Conservation (phyloP, 2,113 vertebrate genomes). For the Cyanoliseus patagonus region DNA sequence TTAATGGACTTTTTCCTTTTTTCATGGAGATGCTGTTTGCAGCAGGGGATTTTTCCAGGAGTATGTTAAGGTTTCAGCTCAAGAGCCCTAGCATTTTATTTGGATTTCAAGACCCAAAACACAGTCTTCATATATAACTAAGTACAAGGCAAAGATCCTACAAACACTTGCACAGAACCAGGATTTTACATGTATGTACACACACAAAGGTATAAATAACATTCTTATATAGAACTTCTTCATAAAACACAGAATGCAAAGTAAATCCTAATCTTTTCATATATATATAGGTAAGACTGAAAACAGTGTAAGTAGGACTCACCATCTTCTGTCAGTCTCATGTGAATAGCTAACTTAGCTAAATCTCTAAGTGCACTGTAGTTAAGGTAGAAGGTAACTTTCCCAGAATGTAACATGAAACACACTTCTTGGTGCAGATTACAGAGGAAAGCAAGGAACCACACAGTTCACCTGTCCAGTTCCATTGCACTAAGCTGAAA, state of each 20-base stretch:
- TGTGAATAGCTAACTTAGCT: fast-evolving
- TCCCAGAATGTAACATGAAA: not conserved
- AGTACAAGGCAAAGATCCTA: not conserved
- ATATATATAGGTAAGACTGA: not conserved
- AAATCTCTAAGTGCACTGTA: not conserved
- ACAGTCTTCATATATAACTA: not conserved
- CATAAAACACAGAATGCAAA: not conserved
- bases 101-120: not conserved
- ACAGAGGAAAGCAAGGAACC: not conserved
- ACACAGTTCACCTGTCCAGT: not conserved
- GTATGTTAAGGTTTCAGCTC: not conserved
- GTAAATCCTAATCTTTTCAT: not conserved
- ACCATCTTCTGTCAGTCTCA: fast-evolving
- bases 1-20: not conserved
- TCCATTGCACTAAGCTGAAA: not conserved
- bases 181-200: not conserved
- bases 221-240: not conserved
- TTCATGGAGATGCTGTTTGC: not conserved
- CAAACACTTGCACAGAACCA: not conserved
- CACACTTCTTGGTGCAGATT: not conserved
- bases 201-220: not conserved
- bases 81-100: not conserved
- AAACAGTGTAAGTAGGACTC: not conserved
- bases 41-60: not conserved
- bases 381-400: not conserved